A percentile compares a stretch with the other conserved stretches of the same genome.
These are phyloP conservation scores for Neoniphon sammara DNA, from an alignment of 2,797 vertebrate species.

Conservation along the genomic window DNA sequence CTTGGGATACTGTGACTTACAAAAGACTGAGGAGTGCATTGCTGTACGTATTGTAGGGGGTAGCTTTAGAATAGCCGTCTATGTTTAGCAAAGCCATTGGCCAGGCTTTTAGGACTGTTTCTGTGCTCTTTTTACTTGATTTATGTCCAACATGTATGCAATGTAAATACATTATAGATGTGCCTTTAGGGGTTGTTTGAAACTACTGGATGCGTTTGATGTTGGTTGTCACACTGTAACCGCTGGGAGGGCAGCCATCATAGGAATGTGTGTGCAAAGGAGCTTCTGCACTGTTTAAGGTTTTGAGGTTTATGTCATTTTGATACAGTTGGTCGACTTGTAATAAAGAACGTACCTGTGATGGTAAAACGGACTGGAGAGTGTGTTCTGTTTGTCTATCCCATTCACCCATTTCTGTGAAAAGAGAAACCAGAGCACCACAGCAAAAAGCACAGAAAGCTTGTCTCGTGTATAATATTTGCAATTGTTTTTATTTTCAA, in stretches of 20 bases:
- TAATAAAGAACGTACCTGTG: conserved; percentile 76
- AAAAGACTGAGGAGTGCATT: conserved; percentile 31
- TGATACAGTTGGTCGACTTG: conserved; percentile 80
- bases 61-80: conserved; percentile 38
- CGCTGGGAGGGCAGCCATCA: conserved; percentile 23
- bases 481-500: conserved; percentile 81
- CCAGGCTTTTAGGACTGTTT: conserved; percentile 44
- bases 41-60: conserved; percentile 44
- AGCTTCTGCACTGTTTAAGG: conserved; percentile 35
- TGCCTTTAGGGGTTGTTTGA: conserved; percentile 74
- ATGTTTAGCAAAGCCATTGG: conserved; percentile 42
- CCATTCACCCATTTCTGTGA: background rate
- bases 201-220: conserved; percentile 43
- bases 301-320: conserved; percentile 70
- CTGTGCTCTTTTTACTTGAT: conserved; percentile 51
- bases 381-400: conserved; percentile 3
- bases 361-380: conserved; percentile 50
- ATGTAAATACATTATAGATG: conserved; percentile 80
- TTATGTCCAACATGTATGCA: conserved; percentile 68
- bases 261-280: background rate
- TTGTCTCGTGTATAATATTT: conserved; percentile 65
- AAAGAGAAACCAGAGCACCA: conserved; percentile 3
- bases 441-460: conserved; percentile 1
- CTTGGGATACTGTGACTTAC: conserved; percentile 63
- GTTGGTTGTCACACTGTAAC: conserved; percentile 43